Conservation (phyloP, 2,113 vertebrate species). For the Eulemur rufifrons region DNA sequence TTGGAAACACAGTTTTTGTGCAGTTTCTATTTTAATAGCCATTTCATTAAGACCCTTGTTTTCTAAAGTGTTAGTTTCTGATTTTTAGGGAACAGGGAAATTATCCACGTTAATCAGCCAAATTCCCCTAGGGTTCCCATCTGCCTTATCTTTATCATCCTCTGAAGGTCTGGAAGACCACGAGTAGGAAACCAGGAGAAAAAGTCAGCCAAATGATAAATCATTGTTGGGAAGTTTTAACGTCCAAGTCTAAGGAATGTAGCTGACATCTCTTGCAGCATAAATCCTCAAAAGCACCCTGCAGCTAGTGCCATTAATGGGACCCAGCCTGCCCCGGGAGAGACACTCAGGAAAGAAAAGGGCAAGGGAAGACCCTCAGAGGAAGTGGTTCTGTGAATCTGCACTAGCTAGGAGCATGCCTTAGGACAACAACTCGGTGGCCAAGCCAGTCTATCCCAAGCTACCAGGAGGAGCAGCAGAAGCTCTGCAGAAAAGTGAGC, state of each 20-base stretch:
- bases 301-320: neutral
- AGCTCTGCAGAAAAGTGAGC: neutral
- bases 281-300: constrained; percentile 7
- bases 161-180: neutral
- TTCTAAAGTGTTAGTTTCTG: neutral
- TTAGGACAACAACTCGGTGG: neutral
- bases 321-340: neutral
- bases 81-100: neutral
- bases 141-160: neutral
- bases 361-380: neutral
- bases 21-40: neutral
- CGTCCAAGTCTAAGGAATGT: neutral
- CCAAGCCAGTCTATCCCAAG: neutral
- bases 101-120: neutral
- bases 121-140: neutral
- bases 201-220: neutral
- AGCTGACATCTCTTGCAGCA: neutral
- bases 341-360: neutral
- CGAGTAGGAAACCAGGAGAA: neutral
- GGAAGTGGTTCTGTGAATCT: neutral
- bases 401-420: neutral
- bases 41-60: neutral
- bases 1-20: neutral
- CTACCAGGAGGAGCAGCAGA: neutral
- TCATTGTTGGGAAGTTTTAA: constrained; percentile 31